phyloP scores from a whole-genome alignment of 1,140 invertebrate genomes.

The Ostrea edulis region DNA sequence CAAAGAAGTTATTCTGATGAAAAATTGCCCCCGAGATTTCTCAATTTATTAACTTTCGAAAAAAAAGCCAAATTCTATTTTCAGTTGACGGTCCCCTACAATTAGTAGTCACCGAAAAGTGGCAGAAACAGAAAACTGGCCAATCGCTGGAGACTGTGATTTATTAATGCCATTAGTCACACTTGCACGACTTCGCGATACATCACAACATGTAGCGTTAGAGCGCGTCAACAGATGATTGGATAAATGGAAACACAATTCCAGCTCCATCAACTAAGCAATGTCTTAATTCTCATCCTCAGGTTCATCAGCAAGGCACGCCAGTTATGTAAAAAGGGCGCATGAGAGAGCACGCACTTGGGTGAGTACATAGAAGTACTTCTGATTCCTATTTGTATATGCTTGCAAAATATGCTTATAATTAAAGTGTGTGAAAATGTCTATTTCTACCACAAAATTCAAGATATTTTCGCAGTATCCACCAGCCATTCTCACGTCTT shows the following conservation, averaged over 20 bases:
- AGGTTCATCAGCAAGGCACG: constrained; percentile 21
- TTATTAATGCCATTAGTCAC: constrained; percentile 37
- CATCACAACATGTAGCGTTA: constrained; percentile 34
- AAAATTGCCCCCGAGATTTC: constrained; percentile 36
- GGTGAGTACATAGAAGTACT: not conserved
- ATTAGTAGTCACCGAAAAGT: constrained; percentile 15
- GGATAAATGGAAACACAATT: constrained; percentile 37
- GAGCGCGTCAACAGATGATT: constrained; percentile 29
- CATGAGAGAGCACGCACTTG: not conserved
- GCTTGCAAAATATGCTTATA: not conserved
- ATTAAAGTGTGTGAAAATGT: no score
- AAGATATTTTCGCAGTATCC: no score
- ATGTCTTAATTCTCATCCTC: constrained; percentile 35
- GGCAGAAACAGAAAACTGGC: constrained; percentile 29
- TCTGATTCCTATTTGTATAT: not conserved
- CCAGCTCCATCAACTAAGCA: constrained; percentile 4
- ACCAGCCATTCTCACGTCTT: not conserved
- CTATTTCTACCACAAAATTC: no score
- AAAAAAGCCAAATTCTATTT: constrained; percentile 37
- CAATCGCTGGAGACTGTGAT: constrained; percentile 3
- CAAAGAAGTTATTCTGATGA: constrained; percentile 33
- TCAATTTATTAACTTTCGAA: constrained; percentile 38
- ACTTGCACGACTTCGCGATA: constrained; percentile 23
- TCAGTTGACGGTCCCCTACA: constrained; percentile 32
- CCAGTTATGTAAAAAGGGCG: constrained; percentile 19